Base-by-base conservation (phyloP, 2,888 invertebrate genomes). In the Proisotoma minuta region DNA sequence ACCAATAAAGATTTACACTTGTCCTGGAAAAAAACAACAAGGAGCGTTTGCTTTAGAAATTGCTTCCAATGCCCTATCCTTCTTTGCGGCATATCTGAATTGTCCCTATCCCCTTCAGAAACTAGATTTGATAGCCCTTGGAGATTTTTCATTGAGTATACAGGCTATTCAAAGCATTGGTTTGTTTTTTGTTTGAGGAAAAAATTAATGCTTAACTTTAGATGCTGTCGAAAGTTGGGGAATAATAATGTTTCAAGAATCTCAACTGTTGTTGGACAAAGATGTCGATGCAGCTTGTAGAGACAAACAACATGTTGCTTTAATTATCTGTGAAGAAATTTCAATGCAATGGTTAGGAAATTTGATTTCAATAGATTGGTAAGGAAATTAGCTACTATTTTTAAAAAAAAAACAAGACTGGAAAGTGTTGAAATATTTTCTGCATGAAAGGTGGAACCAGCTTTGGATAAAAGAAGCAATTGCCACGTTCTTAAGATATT, bases 191-290 rank as follows among this genome's bases (percentile, higher is more conserved):
- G 88, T 90, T 67, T 94, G 83, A 81, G 48, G 2, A 22, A 3
- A 28, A 48, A 53, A 15, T 24, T 28, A 20, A 18, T 34, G 29
- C 8, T 39, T 61, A 22, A n/a, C 63, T 80, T 79, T 22, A 79
- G 83, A 93, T 72, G 96, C 97, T 59, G 97, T 97, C 95, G 96
- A 97, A 79, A 97, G 97, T 79, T 98, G 97, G 97, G 98, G 97
- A 5, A 75, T 87, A 28, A 81, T 86, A 2, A 92, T 91, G 22
- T 92, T 89, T 76, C 84, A 95, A 67, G 96, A 97, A 78, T 89
- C 89, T 3, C 90, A 90, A 71, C 82, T 97, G 0, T 81, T 97
- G 34, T 89, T 94, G 2, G 97, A 98, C 79, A 20, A 15, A 3
- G 39, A 29, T 5, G 12, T 20, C 3, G 2, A 27, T 3, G 53